Base-by-base conservation (phyloP, 35 echinoderm and acorn worm species). In the Ptychodera flava region DNA sequence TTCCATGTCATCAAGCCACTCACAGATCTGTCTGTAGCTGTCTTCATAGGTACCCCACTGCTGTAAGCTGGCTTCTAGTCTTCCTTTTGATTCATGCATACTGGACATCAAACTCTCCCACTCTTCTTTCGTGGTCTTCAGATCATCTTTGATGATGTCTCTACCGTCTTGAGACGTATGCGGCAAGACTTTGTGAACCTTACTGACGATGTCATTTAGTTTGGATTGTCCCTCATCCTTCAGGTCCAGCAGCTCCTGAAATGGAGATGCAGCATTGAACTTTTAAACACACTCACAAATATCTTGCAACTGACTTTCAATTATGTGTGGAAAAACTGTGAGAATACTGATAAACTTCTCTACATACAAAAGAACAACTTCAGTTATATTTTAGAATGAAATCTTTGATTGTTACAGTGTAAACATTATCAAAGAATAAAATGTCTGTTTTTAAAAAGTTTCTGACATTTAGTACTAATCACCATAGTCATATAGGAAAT, bases 1-100 rank as follows among this genome's bases (percentile, higher is more conserved):
- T 14, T 83, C 35, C 34, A 83, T 83, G 0, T 83, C 82, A 36
- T 37, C 14, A 0, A 83, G 30, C 34, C 82, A 37, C n/a, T 83
- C 37, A 36, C 30, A 36, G 1, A 30, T 12, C 1, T 36, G 80
- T 28, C 16, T 30, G n/a, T 36, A 83, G 1, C 30, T 83, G 34
- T 83, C 30, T 30, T 83, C 82, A 83, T 36, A 83, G 1, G 34
- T 36, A 30, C 16, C 2, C 82, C 82, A 83, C 12, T 14, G 34
- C 37, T 83, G 82, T 83, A 83, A n/a, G 1, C 82, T 83, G 35
- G 34, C 82, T 16, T 37, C 37, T 28, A 83, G 35, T 10, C 30
- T 31, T 1, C 33, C 28, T 83, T 83, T 36, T 0, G 82, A 34
- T 1, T 83, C 82, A 1, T 30, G 10, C 28, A 83, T 28, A 10